Evolutionary conservation across 2,797 vertebrate genomes (phyloP), one percentile per base, ranked within the genome.

Genomic region (Spea hammondii): DNA sequence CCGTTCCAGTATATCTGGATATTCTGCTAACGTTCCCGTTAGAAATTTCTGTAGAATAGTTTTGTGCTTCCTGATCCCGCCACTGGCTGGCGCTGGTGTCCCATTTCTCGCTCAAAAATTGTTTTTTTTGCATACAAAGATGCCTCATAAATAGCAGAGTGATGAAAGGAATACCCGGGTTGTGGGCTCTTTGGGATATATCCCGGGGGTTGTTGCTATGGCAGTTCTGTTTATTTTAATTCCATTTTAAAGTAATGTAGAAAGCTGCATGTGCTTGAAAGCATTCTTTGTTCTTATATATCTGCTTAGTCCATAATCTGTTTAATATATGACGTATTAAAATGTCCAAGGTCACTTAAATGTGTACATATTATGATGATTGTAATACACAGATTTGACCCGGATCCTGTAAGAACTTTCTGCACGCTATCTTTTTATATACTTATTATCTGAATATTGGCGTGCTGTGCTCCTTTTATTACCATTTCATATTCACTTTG

Each of bases 51-150:
- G 32, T 53, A 53, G 10, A 53, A 53, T 11, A 4, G 6, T 53
- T 53, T 53, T 53, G 51, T 53, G 10, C 10, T 70, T 70, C 13
- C 67, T 8, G 13, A 1, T 69, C 17, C 69, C 55, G 11, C 45
- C 77, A 72, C 51, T 59, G 57, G 77, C 11, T 72, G 77, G 77
- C 4, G 5, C 13, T 45, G 14, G 9, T 48, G 46, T 50, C 46
- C 1, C 44, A 50, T 44, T 32, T 3, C 48, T 12, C 13, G 17
- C 10, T 4, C 3, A 55, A 46, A 54, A 4, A 65, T 10, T 7
- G 8, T 12, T 9, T 59, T 8, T 9, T 45, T 17, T 6, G 4
- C n/a, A 54, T 44, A 12, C 7, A 50, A 50, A 47, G 32, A 48
- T 13, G 45, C 32, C 2, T 32, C 32, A 2, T 32, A 32, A 32